Evolutionary conservation across 2,888 invertebrate genomes (phyloP).

Genomic region (Temnothorax unifasciatus): DNA sequence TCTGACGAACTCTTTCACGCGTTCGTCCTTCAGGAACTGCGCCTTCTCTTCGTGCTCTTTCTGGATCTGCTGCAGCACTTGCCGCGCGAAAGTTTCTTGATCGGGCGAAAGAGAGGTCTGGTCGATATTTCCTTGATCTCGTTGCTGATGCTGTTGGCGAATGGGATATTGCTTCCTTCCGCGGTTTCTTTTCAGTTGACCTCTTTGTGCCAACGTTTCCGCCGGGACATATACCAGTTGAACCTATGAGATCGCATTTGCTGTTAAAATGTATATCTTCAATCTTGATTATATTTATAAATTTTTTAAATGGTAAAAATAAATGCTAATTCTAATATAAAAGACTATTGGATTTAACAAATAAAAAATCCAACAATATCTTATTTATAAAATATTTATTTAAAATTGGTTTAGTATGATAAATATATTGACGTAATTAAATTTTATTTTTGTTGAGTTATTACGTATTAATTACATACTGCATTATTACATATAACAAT

Average conservation of each 20-base stretch:
- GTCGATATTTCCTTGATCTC: conserved; percentile 51
- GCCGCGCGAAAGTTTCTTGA: conserved; percentile 79
- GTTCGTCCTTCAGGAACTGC: conserved; percentile 79
- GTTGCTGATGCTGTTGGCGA: conserved; percentile 69
- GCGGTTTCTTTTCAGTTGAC: conserved; percentile 81
- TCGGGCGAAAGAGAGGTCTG: conserved; percentile 42
- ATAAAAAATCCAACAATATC: not conserved
- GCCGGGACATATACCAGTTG: conserved; percentile 94
- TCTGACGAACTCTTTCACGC: conserved; percentile 81
- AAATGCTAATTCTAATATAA: not conserved
- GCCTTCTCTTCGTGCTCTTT: conserved; percentile 80
- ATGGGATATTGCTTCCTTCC: conserved; percentile 77
- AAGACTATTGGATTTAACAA: not conserved
- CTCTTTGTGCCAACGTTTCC: conserved; percentile 89
- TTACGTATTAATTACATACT: not conserved
- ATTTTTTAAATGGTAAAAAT: not conserved
- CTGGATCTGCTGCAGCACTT: conserved; percentile 82
- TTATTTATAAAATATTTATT: not conserved
- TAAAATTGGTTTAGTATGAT: not conserved
- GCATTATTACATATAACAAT: not conserved
- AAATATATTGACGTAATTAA: not conserved
- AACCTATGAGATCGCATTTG: conserved; percentile 86
- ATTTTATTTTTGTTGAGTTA: not conserved
- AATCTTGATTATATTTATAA: not conserved
- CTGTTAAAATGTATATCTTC: not conserved